Base-by-base conservation (phyloP, 2,888 invertebrate species). In the Palloptera scutellata region DNA sequence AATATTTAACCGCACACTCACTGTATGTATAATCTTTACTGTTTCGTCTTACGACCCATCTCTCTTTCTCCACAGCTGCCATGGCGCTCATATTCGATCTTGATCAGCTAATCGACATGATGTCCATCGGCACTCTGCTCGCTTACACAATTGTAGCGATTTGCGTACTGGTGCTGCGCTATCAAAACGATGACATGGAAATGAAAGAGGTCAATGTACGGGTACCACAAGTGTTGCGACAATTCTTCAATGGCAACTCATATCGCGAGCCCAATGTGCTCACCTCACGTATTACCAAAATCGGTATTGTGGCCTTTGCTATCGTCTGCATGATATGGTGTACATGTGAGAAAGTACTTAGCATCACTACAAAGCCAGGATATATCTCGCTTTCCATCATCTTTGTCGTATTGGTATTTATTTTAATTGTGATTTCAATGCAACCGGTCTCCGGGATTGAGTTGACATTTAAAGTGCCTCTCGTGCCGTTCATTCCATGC, bases 121-220 rank as follows among this genome's bases (percentile, higher is more conserved):
- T 97, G 94, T 96, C 96, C 1, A 96, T 97, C 78, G 94, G 94
- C 0, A 95, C 94, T 0, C 86, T 95, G 1, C 87, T 95, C 63
- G 96, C 96, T 0, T 97, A 97, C 82, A 94, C 95, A 1, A 95
- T 97, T 73, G 97, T 97, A 1, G 94, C 96, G 1, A 90, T 95
- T 67, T 94, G 95, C 76, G 95, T 97, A 1, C 88, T 97, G 10
- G 90, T 97, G 63, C 87, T 97, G 43, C 91, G 97, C 88, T 96
- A 88, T 58, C 82, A 84, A 70, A 81, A 84, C 62, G 79, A 80
- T n/a, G 81, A 82, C 1, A 71, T 80, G 40, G 75, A 78, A 82
- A 68, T 82, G 76, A 75, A 78, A 45, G 61, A 80, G 67, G 53
- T 87, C 79, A 77, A 84, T 78, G 3, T 80, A 68, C 17, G 76